Conservation (phyloP, 2,113 vertebrate genomes). For the Odocoileus hemionus region DNA sequence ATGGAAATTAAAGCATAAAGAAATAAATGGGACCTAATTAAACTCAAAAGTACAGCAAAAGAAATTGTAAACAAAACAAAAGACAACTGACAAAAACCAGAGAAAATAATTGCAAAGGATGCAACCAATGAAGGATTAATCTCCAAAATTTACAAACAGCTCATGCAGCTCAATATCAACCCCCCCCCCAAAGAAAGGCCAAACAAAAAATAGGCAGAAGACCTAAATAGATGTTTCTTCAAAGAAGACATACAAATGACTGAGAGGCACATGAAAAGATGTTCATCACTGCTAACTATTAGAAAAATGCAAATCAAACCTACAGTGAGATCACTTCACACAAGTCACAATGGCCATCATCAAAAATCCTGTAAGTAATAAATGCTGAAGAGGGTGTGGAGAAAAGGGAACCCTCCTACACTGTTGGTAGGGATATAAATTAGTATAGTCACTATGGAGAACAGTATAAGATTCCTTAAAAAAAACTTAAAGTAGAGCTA, state of each 20-base stretch:
- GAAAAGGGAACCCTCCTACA: not conserved
- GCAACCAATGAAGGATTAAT: rapidly evolving
- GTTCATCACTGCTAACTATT: not conserved
- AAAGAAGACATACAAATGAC: not conserved
- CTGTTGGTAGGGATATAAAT: not conserved
- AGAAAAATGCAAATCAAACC: not conserved
- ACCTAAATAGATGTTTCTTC: not conserved
- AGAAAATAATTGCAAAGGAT: not conserved
- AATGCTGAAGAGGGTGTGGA: not conserved
- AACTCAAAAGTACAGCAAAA: not conserved
- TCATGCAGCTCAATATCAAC: not conserved
- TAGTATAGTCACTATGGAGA: not conserved
- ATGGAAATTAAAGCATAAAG: not conserved
- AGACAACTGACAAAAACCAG: not conserved
- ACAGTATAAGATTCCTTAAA: not conserved
- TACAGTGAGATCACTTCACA: not conserved
- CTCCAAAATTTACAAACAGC: not conserved
- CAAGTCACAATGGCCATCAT: not conserved
- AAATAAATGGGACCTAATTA: not conserved
- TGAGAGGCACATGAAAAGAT: not conserved
- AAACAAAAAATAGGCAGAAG: not conserved
- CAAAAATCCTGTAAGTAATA: not conserved
- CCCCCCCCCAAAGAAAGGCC: not conserved
- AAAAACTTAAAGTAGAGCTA: not conserved
- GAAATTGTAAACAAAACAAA: not conserved